These are phyloP conservation scores for Valencia hispanica DNA, from an alignment of 2,797 vertebrate genomes.

Conservation along the genomic window DNA sequence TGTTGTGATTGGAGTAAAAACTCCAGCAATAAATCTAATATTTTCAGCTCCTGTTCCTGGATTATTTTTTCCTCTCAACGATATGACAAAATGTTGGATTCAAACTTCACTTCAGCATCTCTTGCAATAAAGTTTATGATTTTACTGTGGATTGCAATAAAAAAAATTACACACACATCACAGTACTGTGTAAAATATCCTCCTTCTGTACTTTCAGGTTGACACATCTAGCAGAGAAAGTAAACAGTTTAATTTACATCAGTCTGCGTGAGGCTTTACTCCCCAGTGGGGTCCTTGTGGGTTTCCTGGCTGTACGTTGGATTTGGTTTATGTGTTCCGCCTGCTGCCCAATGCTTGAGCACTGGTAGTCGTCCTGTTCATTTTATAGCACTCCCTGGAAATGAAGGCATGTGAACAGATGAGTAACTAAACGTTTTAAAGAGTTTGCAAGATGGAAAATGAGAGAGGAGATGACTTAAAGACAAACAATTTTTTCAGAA, in stretches of 20 bases:
- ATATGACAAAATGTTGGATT: constrained; percentile 8
- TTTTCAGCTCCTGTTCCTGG: background rate
- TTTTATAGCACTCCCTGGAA: constrained; percentile 62
- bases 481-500: constrained; percentile 20
- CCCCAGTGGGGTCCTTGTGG: constrained; percentile 73
- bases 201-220: constrained; percentile 28
- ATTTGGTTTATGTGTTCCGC: constrained; percentile 66
- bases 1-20: background rate
- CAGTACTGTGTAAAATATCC: constrained; percentile 1
- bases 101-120: constrained; percentile 1
- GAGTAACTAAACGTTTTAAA: constrained; percentile 30
- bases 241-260: constrained; percentile 66
- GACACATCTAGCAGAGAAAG: constrained; percentile 52
- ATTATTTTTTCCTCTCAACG: background rate
- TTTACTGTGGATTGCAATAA: constrained; percentile 22
- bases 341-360: constrained; percentile 53
- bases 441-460: constrained; percentile 38
- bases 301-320: constrained; percentile 66
- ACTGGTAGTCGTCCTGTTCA: constrained; percentile 59
- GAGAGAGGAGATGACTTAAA: constrained; percentile 19
- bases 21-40: background rate
- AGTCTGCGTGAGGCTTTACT: constrained; percentile 39
- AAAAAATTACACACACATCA: constrained; percentile 24
- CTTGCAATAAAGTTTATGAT: constrained; percentile 21
- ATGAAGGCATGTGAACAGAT: constrained; percentile 41